Base-by-base conservation (phyloP, 2,888 invertebrate genomes). In the Spodoptera littoralis region DNA sequence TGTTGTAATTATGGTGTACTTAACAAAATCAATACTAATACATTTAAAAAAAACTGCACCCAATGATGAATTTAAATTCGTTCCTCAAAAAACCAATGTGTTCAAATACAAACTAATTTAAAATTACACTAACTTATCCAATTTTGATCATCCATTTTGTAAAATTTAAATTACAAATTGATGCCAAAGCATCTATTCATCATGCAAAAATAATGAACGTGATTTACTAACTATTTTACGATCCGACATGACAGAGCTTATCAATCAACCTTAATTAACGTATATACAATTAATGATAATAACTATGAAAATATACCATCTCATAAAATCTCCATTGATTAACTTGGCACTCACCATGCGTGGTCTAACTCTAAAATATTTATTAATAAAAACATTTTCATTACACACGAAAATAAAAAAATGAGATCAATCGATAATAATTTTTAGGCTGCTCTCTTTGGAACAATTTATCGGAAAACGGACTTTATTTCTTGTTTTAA, bases 371-470 rank as follows among this genome's bases (percentile, higher is more conserved):
- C 83, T 87, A 86, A 72, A 74, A 82, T 84, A 83, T 81, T 71
- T 88, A 91, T 71, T 36, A 36, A 89, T 92, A 92, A 92, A 93
- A 92, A 93, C 91, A 90, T 90, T 92, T 86, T 88, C 83, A 90
- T 89, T 90, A 92, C 82, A 81, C 78, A 85, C 86, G 85, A 90
- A 89, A 90, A 90, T 90, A 56, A 90, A 89, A 89, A 92, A 92
- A 94, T 94, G 94, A 94, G 94, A 94, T 94, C 94, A 94, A 92
- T 92, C 92, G 90, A 92, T 93, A 89, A 90, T 88, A 91, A 90
- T 88, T 94, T 92, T 94, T 94, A 92, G 94, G 94, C 92, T 93
- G 94, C 92, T 92, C 92, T 93, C 94, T 94, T 94, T 94, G 94
- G 94, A 94, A 93, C 93, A 94, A 91, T 89, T 93, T 89, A 77